These are phyloP conservation scores for Seladonia tumulorum DNA, from an alignment of 2,888 invertebrate species.

Conservation along the genomic window DNA sequence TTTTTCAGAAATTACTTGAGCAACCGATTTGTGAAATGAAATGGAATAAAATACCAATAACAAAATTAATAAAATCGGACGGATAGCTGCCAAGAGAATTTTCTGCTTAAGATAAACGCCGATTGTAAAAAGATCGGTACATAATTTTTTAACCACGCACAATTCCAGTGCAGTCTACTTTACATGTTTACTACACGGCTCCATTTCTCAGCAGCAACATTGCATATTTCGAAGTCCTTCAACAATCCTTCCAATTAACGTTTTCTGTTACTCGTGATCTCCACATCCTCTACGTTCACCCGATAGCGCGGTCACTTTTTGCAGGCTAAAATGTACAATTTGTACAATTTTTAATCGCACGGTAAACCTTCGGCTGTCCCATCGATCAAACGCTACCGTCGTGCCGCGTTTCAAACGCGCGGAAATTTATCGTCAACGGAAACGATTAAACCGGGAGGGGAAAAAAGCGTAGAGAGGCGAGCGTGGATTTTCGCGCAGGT, in stretches of 20 bases:
- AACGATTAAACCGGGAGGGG: neutral
- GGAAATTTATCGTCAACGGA: neutral
- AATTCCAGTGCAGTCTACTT: neutral
- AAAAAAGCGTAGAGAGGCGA: neutral
- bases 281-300: neutral
- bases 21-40: no score
- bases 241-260: neutral
- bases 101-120: no score
- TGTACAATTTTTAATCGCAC: neutral
- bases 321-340: neutral
- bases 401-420: neutral
- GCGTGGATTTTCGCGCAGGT: constrained; percentile 1
- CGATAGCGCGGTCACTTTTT: neutral
- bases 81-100: no score
- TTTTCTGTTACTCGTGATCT: neutral
- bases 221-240: neutral
- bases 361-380: neutral
- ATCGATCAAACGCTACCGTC: neutral
- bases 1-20: no score
- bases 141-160: neutral
- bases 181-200: neutral
- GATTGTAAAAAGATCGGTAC: no score
- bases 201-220: neutral
- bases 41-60: neutral
- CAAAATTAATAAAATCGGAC: neutral